Evolutionary conservation across 2,113 vertebrate species (phyloP).

Genomic region (Genyomyrus donnyi): DNA sequence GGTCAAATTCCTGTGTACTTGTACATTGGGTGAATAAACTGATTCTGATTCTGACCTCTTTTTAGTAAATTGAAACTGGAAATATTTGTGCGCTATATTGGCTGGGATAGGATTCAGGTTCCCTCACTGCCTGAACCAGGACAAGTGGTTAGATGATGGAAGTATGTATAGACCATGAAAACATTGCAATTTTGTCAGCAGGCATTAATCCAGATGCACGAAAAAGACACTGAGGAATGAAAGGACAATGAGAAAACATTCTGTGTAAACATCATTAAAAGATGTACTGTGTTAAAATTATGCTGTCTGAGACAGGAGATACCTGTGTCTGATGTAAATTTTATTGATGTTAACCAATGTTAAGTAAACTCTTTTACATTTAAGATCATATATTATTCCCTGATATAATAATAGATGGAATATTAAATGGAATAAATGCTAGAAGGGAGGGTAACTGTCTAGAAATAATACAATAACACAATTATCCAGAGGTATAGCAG

Average conservation of each 20-base stretch:
- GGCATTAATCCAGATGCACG: not conserved
- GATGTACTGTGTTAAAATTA: not conserved
- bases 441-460: not conserved
- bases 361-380: not conserved
- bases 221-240: not conserved
- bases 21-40: not conserved
- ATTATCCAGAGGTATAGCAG: not conserved
- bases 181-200: not conserved
- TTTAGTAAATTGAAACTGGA: not conserved
- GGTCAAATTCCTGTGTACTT: too few relatives aligned
- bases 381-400: not conserved
- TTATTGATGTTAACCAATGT: not conserved
- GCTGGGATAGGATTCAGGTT: not conserved
- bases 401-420: not conserved
- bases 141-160: not conserved
- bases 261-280: not conserved
- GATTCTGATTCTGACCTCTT: not conserved
- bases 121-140: not conserved
- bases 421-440: not conserved
- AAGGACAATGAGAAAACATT: not conserved
- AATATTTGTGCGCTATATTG: not conserved
- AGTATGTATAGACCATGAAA: not conserved
- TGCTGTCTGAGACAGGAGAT: not conserved
- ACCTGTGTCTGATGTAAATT: not conserved
- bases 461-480: not conserved